phyloP scores from a whole-genome alignment of 1,140 invertebrate species.

The Asbolus verrucosus region DNA sequence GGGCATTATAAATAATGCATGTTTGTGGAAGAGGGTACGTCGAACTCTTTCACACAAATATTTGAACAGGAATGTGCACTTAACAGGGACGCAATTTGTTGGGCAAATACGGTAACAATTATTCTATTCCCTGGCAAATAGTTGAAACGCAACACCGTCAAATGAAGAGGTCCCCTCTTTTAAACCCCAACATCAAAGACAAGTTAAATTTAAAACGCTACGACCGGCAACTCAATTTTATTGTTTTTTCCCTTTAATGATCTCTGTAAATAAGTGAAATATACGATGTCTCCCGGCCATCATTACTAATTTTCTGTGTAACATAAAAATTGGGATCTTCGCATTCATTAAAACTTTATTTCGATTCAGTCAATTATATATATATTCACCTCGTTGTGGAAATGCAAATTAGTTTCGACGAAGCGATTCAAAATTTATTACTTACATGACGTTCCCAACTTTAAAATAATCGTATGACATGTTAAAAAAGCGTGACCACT shows the following conservation, averaged over 20 bases:
- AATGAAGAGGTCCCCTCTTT: neutral
- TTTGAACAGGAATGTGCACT: slow-evolving; percentile 36
- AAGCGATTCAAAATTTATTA: slow-evolving; percentile 29
- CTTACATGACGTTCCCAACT: slow-evolving; percentile 17
- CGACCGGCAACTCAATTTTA: too few relatives aligned
- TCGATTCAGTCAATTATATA: neutral
- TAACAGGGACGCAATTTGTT: slow-evolving; percentile 23
- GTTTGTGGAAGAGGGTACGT: slow-evolving; percentile 10
- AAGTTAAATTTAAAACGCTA: neutral
- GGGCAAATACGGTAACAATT: slow-evolving; percentile 32
- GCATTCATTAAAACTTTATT: slow-evolving; percentile 4
- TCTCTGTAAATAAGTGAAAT: too few relatives aligned
- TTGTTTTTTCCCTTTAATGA: too few relatives aligned
- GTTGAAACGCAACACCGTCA: slow-evolving; percentile 1
- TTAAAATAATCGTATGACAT: slow-evolving; percentile 8
- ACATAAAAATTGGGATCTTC: neutral
- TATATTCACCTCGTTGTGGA: slow-evolving; percentile 12
- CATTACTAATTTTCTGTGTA: too few relatives aligned
- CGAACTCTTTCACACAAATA: slow-evolving; percentile 25
- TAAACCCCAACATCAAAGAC: neutral
- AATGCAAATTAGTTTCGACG: slow-evolving; percentile 27
- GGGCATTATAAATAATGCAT: slow-evolving; percentile 21
- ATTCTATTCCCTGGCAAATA: slow-evolving; percentile 21
- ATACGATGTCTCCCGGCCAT: too few relatives aligned
- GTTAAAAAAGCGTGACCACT: slow-evolving; percentile 23